These are phyloP conservation scores for Thripadectes ignobilis DNA, from an alignment of 2,797 vertebrate species.

Conservation along the genomic window DNA sequence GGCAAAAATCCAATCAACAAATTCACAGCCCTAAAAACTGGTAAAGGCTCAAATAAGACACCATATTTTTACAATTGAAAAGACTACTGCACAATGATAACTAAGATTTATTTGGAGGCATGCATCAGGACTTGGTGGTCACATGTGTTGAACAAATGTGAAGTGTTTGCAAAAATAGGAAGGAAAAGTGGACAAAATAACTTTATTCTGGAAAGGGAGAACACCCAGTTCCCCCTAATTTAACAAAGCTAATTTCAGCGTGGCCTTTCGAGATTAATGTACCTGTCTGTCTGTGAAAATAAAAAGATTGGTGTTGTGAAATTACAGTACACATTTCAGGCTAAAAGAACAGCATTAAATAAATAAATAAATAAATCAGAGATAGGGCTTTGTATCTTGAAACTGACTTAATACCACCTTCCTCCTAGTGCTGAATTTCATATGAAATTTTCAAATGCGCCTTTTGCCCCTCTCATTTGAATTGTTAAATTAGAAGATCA, in stretches of 20 bases:
- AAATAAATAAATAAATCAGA: not conserved
- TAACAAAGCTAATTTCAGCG: not conserved
- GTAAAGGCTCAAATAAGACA: not conserved
- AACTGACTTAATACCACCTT: not conserved
- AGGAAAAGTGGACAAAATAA: not conserved
- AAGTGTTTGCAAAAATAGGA: not conserved
- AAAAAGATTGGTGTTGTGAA: not conserved
- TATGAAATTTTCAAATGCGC: not conserved
- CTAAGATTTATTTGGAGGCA: not conserved
- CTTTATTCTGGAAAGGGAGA: not conserved
- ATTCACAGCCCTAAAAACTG: not conserved
- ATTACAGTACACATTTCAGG: not conserved
- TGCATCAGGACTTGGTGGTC: not conserved
- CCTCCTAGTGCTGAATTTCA: not conserved
- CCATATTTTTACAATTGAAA: not conserved
- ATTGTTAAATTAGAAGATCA: not conserved
- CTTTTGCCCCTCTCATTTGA: not conserved
- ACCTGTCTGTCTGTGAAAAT: not conserved
- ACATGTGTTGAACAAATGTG: not conserved
- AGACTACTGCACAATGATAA: not conserved
- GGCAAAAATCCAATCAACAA: not conserved
- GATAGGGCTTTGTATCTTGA: not conserved
- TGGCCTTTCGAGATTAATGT: not conserved
- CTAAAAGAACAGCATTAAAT: not conserved
- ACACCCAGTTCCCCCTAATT: not conserved